Evolutionary conservation across 2,113 vertebrate genomes (phyloP), one percentile per base, ranked within the genome.

Genomic region (Lepidiolamprologus cunningtoni): DNA sequence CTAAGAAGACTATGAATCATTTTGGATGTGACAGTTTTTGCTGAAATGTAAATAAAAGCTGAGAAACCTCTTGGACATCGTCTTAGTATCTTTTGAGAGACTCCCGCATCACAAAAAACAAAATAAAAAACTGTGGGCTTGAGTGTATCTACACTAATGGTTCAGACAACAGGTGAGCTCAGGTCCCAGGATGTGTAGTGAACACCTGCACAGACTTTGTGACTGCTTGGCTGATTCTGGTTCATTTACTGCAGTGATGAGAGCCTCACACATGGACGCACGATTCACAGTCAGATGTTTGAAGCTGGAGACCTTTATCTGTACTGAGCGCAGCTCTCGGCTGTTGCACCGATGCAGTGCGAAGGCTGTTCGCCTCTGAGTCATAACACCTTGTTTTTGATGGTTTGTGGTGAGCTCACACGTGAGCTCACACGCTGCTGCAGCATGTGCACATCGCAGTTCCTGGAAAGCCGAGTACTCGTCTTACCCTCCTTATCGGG

Each of bases 401-500:
- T 40, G 66, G 66, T 71, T 42, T 71, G 66, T 9, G 66, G 66
- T 68, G 63, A 1, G n/a, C 11, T 13, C 53, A 21, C 63, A 23
- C 63, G n/a, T 23, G 63, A 1, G 63, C 63, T 5, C 19, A 37
- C 63, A 68, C 19, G 12, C 37, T 23, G n/a, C 19, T 13, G 35
- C 63, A 13, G 17, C 37, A 9, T 14, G n/a, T 23, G n/a, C 11
- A 71, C 63, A 0, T 0, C n/a, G 0, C 35, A 35, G 0, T 68
- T 68, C 63, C 35, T 13, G 63, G 33, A 68, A 68, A 68, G 33
- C 11, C 0, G 6, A 66, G 33, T 1, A 37, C 17, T 40, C 26
- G 13, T 58, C 94, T 95, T 83, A 96, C 96, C 95, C 0, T 96
- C 90, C 85, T 80, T 23, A 47, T 96, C 86, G 2, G 96, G 95